phyloP scores from a whole-genome alignment of 2,888 invertebrate species.

The Macrophya annulata region DNA sequence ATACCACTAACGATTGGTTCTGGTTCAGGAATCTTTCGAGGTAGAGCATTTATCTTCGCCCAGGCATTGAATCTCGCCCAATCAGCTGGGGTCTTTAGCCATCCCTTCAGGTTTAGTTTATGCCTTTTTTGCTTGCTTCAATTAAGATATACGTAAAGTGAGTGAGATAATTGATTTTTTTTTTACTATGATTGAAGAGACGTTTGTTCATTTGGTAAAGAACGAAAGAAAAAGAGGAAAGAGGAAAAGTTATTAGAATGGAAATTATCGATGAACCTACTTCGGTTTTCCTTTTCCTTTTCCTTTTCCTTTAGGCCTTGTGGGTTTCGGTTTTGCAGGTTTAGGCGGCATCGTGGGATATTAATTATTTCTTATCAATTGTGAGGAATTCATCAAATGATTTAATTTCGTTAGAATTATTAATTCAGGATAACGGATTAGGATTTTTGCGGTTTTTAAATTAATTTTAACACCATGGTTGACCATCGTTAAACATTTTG shows the following conservation, averaged over 20 bases:
- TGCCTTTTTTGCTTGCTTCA: slow-evolving; percentile 55
- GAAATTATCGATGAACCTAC: slow-evolving; percentile 5
- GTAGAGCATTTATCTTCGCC: slow-evolving; percentile 68
- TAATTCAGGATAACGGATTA: background rate
- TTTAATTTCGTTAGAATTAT: background rate
- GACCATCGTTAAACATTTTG: background rate
- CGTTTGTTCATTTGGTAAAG: background rate
- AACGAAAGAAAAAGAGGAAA: background rate
- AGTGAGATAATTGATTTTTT: background rate
- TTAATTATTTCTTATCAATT: background rate
- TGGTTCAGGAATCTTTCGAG: slow-evolving; percentile 66
- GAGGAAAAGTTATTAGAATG: background rate
- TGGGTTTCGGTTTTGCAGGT: background rate
- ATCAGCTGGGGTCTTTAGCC: slow-evolving; percentile 69
- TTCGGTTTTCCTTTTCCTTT: slow-evolving; percentile 27
- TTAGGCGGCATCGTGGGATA: background rate
- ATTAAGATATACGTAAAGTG: background rate
- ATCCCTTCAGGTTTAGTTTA: slow-evolving; percentile 64
- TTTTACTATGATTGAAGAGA: background rate
- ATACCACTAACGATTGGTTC: slow-evolving; percentile 65
- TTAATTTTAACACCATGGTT: background rate
- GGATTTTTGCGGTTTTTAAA: background rate
- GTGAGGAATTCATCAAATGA: background rate
- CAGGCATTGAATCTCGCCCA: slow-evolving; percentile 71
- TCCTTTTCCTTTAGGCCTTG: background rate